Base-by-base conservation (phyloP, 2,888 invertebrate genomes). In the Podotricha telesiphe region DNA sequence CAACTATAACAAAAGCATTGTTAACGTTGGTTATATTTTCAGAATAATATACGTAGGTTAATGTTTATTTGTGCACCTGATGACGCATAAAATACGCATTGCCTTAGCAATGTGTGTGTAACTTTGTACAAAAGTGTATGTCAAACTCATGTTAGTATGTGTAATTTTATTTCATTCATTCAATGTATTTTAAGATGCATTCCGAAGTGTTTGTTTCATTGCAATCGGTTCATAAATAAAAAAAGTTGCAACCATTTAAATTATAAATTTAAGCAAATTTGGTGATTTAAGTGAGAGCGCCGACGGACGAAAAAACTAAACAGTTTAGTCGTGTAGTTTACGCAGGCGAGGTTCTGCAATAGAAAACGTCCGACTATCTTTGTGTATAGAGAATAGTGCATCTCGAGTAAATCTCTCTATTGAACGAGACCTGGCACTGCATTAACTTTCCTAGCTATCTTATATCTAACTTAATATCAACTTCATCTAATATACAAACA, bases 371-470 rank as follows among this genome's bases (percentile, higher is more conserved):
- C 17, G 55, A 15, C 0, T 51, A n/a, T 4, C 34, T 10, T 55
- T 34, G 28, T 17, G 40, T 50, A 64, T 48, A 42, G 5, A 17
- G 50, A 65, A 47, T 17, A 64, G 42, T 51, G 34, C 42, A 56
- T n/a, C 22, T 63, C 48, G 45, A 40, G 55, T 47, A 56, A 47
- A 17, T n/a, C 47, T 62, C 64, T 64, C 34, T 50, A 58, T 34
- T 45, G 20, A 64, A 20, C 58, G 19, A 42, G n/a, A 48, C 37
- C n/a, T 48, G 4, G 45, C 11, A 45, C 20, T 50, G 58, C 58
- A 65, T 53, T 50, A 63, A 68, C 51, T 68, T 62, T 51, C 28
- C 64, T 64, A 51, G 55, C 40, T 50, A 28, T 13, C 50, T 2
- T 58, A 68, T 50, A 28, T 13, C 50, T 2, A 64, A 68, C 68